These are phyloP conservation scores for Oceanodroma leucorhoa DNA, from an alignment of 2,797 vertebrate genomes.

Conservation along the genomic window DNA sequence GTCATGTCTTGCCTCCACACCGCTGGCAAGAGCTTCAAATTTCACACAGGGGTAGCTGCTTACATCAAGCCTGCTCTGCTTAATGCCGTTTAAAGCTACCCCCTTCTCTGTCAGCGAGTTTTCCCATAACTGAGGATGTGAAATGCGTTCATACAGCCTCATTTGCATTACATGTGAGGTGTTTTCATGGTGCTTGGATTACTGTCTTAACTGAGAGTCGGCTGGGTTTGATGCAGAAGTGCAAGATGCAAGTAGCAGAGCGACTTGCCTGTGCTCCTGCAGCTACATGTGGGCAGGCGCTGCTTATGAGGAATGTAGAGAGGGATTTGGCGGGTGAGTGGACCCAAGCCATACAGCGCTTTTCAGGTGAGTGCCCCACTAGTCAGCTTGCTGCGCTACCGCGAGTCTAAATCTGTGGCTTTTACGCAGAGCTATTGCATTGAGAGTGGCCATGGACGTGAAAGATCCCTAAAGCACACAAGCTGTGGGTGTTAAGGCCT, in stretches of 20 bases:
- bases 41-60: conserved; percentile 39
- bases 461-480: conserved; percentile 16
- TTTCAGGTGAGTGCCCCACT: not conserved
- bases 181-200: not conserved
- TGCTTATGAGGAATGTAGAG: not conserved
- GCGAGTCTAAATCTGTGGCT: not conserved
- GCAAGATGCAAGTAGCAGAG: not conserved
- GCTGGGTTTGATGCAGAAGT: not conserved
- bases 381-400: not conserved
- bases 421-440: not conserved
- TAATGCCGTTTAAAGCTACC: conserved; percentile 12
- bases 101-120: not conserved
- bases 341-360: not conserved
- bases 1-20: conserved; percentile 46
- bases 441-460: not conserved
- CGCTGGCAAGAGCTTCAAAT: conserved; percentile 14
- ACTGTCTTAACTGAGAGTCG: not conserved
- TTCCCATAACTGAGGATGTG: not conserved
- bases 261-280: rapidly evolving
- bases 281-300: rapidly evolving
- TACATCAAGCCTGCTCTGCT: not conserved
- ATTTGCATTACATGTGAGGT: rapidly evolving
- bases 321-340: not conserved
- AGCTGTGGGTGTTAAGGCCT: not conserved
- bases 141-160: not conserved